Conservation (phyloP, 2,113 vertebrate genomes). For the cat (Felis catus) region F.catus_Fca126_mat1.0 CM031416.1:41595001-41595500, state of each 20-base stretch:
- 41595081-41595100: background rate
- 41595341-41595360: background rate
- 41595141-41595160: no score
- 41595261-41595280: background rate
- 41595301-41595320: background rate
- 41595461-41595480: background rate
- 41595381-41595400: background rate
- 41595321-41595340: background rate
- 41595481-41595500: constrained; percentile 32
- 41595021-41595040: constrained; percentile 20
- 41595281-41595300: background rate
- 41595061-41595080: background rate
- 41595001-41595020: background rate
- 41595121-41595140: background rate
- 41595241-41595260: background rate
- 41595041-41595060: background rate
- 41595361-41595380: background rate
- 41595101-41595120: background rate
- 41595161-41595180: background rate
- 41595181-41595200: background rate
- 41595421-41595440: background rate
- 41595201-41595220: background rate
- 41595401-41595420: accelerated
- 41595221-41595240: background rate
- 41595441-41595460: background rate